Base-by-base conservation (phyloP, 2,888 invertebrate genomes). In the Cheilosia grossa region DNA sequence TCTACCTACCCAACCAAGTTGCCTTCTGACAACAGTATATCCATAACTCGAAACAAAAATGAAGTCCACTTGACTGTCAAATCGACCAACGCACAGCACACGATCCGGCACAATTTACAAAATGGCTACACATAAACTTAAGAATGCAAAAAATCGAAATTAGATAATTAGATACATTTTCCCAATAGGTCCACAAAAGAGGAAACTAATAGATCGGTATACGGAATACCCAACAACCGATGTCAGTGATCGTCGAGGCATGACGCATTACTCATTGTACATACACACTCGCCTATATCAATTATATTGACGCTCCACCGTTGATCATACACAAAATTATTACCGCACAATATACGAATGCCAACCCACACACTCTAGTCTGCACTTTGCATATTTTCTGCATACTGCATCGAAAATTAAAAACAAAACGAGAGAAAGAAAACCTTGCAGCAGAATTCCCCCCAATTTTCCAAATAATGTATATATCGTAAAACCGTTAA, bases 251-350 rank as follows among this genome's bases (percentile, higher is more conserved):
- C 73, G 44, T 53, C 69, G 51, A 33, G 17, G 27, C 73, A 54
- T 83, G 69, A 83, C 64, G 69, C 73, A 83, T 72, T 56, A 27
- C 17, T 40, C 44, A 24, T 10, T 47, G 17, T n/a, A 44, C 49
- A 37, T 15, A 53, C 15, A 58, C 59, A 54, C 53, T 44, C 42
- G 37, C 40, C 66, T 30, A 27, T 21, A 13, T 27, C 30, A 21
- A 40, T 44, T 40, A 42, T 27, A 27, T 44, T 9, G 24, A 40
- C 7, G 59, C 44, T 47, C 27, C n/a, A 56, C 40, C 63, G 64
- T 51, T 49, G 63, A 78, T 78, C 69, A 42, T 40, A 9, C 24
- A 47, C 37, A 33, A 59, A 30, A 27, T 67, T 61, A 69, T 69
- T 67, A 44, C 54, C 51, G 42, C 75, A 37, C 10, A 37, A 75